These are phyloP conservation scores for Tinea trinotella DNA, from an alignment of 2,888 invertebrate genomes.

Conservation along the genomic window DNA sequence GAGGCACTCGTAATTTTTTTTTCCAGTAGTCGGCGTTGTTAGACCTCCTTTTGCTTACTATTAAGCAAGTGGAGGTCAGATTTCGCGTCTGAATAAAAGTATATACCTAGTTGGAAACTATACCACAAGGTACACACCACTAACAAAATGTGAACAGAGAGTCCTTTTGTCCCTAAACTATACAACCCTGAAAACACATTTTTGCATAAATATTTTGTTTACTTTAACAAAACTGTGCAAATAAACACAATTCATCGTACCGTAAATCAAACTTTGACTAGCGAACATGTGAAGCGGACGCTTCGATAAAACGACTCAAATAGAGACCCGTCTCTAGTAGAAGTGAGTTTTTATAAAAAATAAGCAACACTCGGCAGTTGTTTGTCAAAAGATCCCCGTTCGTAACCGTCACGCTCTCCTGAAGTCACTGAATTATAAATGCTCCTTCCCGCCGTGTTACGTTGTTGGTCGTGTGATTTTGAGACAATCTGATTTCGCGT, in stretches of 20 bases:
- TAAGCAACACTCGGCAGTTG: slow-evolving; percentile 8
- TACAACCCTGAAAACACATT: slow-evolving; percentile 5
- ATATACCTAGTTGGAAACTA: no score
- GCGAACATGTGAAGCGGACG: slow-evolving; percentile 9
- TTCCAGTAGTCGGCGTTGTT: no score
- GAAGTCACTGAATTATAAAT: slow-evolving; percentile 59
- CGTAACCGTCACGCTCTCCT: slow-evolving; percentile 30
- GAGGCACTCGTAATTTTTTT: no score
- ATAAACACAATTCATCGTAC: slow-evolving; percentile 8
- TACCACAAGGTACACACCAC: neutral
- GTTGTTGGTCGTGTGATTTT: slow-evolving; percentile 65
- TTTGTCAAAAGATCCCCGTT: slow-evolving; percentile 38
- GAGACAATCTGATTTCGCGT: slow-evolving; percentile 70
- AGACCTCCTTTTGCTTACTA: no score
- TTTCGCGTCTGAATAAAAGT: no score
- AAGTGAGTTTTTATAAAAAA: slow-evolving; percentile 16
- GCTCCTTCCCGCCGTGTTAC: slow-evolving; percentile 45
- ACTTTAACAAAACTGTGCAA: slow-evolving; percentile 11
- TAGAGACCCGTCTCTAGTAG: slow-evolving; percentile 1
- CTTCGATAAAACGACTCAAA: slow-evolving; percentile 15
- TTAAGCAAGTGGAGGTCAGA: no score
- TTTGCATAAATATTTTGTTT: slow-evolving; percentile 11
- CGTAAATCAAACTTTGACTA: slow-evolving; percentile 16
- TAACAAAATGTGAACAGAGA: neutral
- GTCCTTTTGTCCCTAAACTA: neutral